Evolutionary conservation across 2,113 vertebrate genomes (phyloP).

Genomic region (Pterocles gutturalis): DNA sequence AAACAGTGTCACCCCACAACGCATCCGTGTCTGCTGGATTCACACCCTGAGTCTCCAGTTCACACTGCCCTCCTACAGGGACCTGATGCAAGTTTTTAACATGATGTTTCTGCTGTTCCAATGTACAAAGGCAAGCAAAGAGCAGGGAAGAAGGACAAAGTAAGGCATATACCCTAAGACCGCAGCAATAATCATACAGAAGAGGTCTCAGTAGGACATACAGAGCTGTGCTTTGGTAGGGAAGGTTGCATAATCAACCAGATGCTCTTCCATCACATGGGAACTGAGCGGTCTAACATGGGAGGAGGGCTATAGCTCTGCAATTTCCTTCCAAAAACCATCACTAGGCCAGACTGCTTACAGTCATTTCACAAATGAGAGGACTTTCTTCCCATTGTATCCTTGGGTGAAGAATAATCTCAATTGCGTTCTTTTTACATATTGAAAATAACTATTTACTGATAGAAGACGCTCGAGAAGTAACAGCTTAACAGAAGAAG

Average conservation of each 20-base stretch:
- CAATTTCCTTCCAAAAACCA: slow-evolving; percentile 59
- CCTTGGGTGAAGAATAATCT: not conserved
- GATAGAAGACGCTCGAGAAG: not conserved
- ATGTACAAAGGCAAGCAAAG: accelerated
- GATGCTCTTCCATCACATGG: slow-evolving; percentile 40
- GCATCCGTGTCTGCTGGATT: not conserved
- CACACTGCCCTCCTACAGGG: not conserved
- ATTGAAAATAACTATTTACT: not conserved
- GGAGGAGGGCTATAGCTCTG: not conserved
- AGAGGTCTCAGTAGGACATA: not conserved
- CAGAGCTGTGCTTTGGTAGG: not conserved
- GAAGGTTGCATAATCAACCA: slow-evolving; percentile 18
- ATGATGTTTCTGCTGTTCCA: not conserved
- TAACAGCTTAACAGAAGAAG: not conserved
- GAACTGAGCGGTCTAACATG: not conserved
- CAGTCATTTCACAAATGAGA: not conserved
- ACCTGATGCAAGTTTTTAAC: accelerated
- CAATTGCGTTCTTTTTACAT: not conserved
- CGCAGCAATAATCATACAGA: not conserved
- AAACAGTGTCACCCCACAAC: not conserved
- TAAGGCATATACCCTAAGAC: not conserved
- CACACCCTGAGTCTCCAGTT: not conserved
- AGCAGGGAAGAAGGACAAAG: not conserved
- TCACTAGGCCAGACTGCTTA: not conserved
- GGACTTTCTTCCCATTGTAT: not conserved